Base-by-base conservation (phyloP, 2,113 vertebrate species). In the Sinocyclocheilus maitianheensis region DNA sequence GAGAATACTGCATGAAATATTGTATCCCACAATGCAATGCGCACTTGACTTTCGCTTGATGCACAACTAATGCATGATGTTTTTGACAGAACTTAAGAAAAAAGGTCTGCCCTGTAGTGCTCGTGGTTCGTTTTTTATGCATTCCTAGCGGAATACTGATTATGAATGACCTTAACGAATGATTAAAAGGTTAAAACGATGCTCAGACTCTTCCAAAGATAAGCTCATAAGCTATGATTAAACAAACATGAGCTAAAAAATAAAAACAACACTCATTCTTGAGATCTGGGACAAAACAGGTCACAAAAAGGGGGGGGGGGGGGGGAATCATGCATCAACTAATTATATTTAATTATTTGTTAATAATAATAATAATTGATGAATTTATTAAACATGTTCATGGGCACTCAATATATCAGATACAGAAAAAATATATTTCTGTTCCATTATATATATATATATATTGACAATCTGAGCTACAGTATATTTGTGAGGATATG, bases 201-300 rank as follows among this genome's bases (percentile, higher is more conserved):
- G 20, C n/a, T 43, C 3, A 11, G 18, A 72, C 13, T 77, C 16
- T 58, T 20, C 3, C 51, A 3, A 1, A 58, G 51, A 55, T 78
- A 37, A 78, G 51, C 51, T 58, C 16, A 22, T 58, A 78, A 58
- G 26, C 76, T 78, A 18, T 20, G 76, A 30, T 77, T 77, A 78
- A 51, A 8, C 76, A 78, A 26, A 77, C 76, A 77, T 77, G 51
- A 77, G 48, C 48, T 11, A 3, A 48, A 48, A 11, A 48, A 48
- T 11, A 43, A 40, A 72, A 11, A 22, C 6, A 22, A 5, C 3
- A 43, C 8, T 22, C 3, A 16, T 16, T 69, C 26, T 34, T 16
- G 63, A 67, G 26, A 34, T 67, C 5, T 34, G 63, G 63, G 26
- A 34, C 26, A 34, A 34, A 67, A 40, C 34, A 40, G 63, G 24